Conservation (phyloP, 2,797 vertebrate genomes). For the Gorsachius magnificus region DNA sequence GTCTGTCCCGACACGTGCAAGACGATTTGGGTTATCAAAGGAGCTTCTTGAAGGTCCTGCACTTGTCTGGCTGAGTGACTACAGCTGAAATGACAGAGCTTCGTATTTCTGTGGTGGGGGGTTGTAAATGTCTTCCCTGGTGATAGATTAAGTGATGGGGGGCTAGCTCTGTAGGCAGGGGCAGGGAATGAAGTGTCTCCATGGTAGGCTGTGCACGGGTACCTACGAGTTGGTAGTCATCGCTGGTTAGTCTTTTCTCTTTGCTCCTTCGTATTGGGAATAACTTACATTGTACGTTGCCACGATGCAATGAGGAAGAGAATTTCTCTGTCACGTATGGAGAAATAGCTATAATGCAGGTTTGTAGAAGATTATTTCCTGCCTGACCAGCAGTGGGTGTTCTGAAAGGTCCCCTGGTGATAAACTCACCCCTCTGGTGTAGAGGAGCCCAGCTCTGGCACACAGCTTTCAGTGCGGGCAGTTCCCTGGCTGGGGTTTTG, state of each 20-base stretch:
- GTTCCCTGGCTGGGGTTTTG: not conserved
- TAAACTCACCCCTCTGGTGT: not conserved
- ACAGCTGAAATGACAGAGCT: not conserved
- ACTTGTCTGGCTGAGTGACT: not conserved
- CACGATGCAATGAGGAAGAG: not conserved
- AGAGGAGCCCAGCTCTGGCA: not conserved
- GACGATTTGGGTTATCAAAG: accelerated
- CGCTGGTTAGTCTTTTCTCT: not conserved
- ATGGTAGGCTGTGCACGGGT: accelerated
- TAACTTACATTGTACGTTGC: accelerated
- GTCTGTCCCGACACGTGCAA: not conserved
- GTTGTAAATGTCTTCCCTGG: not conserved
- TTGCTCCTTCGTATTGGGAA: not conserved
- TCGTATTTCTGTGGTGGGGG: not conserved
- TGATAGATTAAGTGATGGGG: accelerated
- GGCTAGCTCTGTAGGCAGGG: not conserved
- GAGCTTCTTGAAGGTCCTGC: not conserved
- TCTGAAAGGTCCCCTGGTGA: accelerated
- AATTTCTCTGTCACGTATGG: accelerated
- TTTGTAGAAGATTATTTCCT: not conserved
- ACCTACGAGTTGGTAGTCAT: not conserved
- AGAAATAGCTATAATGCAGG: not conserved
- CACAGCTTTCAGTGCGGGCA: accelerated
- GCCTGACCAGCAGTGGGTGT: not conserved
- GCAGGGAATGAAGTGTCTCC: not conserved